Base-by-base conservation (phyloP, 2,888 invertebrate genomes). In the Drosophila fungiperda region DNA sequence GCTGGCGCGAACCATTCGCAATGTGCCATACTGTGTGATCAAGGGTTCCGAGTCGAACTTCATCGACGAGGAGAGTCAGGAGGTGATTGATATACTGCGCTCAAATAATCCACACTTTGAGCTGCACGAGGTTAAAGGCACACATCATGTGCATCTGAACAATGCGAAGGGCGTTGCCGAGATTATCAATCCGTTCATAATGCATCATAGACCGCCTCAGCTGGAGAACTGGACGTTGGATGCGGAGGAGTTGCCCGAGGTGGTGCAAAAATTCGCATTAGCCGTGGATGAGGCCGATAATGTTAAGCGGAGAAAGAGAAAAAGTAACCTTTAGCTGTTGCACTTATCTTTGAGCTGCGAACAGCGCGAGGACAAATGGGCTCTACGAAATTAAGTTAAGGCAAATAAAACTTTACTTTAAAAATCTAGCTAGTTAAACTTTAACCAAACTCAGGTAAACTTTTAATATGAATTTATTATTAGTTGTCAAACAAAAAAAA, bases 81-180 rank as follows among this genome's bases (percentile, higher is more conserved):
- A 94, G 80, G 94, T 95, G 52, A 94, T 95, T 36, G 94, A 94
- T 75, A 94, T 95, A 79, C 87, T 95, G 23, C 92, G 96, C 61
- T 94, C 93, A 59, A 93, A 93, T 73, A 94, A 95, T 85, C 93
- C 93, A 0, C 94, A 95, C 73, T 96, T 95, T 82, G 94, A 95
- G 87, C 93, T 94, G 68, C 94, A 95, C 73, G 94, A 94, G 62
- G 93, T 97, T 1, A 93, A 95, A 45, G 96, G 96, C 12, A 95
- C 94, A 6, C 97, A 97, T 93, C 96, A 97, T 91, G 94, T 95
- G 17, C 97, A 97, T 93, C 94, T 97, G 72, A 96, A 95, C 82
- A 94, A 95, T 86, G 95, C 96, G 1, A 94, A 94, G 80, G 90
- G 89, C 53, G 93, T 96, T n/a, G 94, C 94, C 0, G 94, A 94